phyloP scores from a whole-genome alignment of 2,888 invertebrate species.

The Ectemnius continuus region DNA sequence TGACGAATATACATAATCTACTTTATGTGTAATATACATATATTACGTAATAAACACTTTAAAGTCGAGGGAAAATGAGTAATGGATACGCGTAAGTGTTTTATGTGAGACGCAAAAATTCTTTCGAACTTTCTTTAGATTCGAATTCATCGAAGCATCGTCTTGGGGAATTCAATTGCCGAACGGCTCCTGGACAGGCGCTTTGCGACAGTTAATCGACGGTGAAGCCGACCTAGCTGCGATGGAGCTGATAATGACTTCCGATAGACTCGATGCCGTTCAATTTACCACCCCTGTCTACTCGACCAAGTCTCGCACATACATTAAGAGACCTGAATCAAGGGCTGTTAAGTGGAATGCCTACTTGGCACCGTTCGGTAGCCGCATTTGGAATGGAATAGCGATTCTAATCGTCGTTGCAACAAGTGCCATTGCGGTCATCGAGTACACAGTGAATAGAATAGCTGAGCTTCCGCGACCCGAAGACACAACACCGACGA shows the following conservation, averaged over 20 bases:
- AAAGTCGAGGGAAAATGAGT: no score
- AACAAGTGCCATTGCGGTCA: conserved; percentile 59
- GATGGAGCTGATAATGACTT: conserved; percentile 71
- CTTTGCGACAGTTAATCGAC: conserved; percentile 63
- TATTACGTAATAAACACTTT: no score
- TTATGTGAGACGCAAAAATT: no score
- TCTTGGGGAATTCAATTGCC: conserved; percentile 64
- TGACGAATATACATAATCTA: no score
- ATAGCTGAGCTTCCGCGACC: not conserved
- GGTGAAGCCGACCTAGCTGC: conserved; percentile 70
- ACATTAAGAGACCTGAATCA: conserved; percentile 69
- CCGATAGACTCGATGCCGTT: conserved; percentile 66
- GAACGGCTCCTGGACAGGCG: conserved; percentile 72
- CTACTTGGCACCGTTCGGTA: conserved; percentile 70
- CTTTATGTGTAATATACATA: no score
- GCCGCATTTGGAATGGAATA: conserved; percentile 69
- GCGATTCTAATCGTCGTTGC: conserved; percentile 62
- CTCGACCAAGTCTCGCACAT: conserved; percentile 71
- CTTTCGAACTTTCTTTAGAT: conserved; percentile 33
- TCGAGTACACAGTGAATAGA: conserved; percentile 40
- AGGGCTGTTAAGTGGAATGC: conserved; percentile 71
- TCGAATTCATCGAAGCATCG: conserved; percentile 54
- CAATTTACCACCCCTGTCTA: conserved; percentile 73
- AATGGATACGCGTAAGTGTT: no score
- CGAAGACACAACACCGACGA: conserved; percentile 14